Evolutionary conservation across 1,140 invertebrate species (phyloP).

Genomic region (Drosophila nikananu): DNA sequence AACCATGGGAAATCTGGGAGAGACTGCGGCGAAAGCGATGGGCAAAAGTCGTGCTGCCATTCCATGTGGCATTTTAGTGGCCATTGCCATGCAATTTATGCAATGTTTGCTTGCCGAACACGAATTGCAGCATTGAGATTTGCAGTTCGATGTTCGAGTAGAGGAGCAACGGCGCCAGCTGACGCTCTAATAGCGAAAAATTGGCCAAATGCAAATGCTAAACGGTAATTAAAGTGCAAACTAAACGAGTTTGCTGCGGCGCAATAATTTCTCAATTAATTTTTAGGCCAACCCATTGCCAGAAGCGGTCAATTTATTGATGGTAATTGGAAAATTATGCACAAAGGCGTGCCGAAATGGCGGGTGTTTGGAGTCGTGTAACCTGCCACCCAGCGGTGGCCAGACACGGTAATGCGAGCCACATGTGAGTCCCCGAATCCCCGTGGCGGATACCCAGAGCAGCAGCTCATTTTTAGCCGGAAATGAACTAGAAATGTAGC

Average conservation of each 20-base stretch:
- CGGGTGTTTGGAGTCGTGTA: conserved; percentile 5
- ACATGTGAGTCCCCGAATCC: conserved; percentile 45
- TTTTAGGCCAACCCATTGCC: conserved; percentile 39
- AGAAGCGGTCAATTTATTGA: conserved; percentile 57
- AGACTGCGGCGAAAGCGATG: conserved; percentile 18
- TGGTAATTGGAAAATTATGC: conserved; percentile 80
- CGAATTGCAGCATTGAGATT: conserved; percentile 51
- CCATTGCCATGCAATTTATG: conserved; percentile 72
- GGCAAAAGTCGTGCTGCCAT: conserved; percentile 55
- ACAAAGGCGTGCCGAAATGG: conserved; percentile 59
- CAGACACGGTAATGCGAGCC: conserved; percentile 24
- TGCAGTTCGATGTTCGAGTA: conserved; percentile 39
- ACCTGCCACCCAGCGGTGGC: conserved; percentile 5
- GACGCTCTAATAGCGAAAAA: conserved; percentile 32
- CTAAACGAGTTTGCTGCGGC: conserved; percentile 52
- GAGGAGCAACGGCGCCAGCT: conserved; percentile 33
- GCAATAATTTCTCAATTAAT: conserved; percentile 78
- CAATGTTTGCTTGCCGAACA: conserved; percentile 64
- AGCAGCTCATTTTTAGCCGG: conserved; percentile 80
- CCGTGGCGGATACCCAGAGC: conserved; percentile 41
- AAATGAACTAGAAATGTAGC: conserved; percentile 81
- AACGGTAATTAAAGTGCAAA: conserved; percentile 72
- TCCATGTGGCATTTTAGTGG: conserved; percentile 73
- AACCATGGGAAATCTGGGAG: conserved; percentile 1
- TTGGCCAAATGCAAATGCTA: conserved; percentile 63